Conservation (phyloP, 2,113 vertebrate species). For the Muscicapa adusta region DNA sequence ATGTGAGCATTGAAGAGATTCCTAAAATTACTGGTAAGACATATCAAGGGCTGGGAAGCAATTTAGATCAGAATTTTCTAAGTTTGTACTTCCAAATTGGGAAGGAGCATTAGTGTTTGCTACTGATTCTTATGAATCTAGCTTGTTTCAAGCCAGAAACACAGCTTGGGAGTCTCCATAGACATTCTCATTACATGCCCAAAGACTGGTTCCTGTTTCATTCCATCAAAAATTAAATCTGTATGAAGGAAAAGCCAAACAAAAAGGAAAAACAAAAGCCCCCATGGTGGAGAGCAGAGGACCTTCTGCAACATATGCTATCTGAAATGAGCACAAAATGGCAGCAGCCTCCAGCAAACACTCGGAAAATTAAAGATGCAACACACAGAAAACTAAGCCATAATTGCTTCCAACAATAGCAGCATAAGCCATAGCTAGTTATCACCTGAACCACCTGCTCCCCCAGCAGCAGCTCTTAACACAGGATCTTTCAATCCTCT, state of each 20-base stretch:
- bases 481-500: neutral
- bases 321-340: neutral
- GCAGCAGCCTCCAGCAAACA: neutral
- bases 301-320: neutral
- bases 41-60: neutral
- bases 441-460: conserved; percentile 6
- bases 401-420: neutral
- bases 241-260: neutral
- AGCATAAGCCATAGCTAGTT: neutral
- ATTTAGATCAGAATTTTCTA: neutral
- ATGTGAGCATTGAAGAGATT: neutral
- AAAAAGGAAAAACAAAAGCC: neutral
- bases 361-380: neutral
- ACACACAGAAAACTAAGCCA: neutral
- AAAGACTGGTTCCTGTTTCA: neutral
- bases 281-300: neutral
- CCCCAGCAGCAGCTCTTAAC: neutral
- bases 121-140: neutral
- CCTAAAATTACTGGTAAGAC: neutral
- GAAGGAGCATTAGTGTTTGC: neutral
- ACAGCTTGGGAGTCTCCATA: neutral
- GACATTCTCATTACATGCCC: neutral
- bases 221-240: neutral
- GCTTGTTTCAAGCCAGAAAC: neutral
- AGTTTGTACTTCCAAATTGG: neutral